Evolutionary conservation across 2,797 vertebrate genomes (phyloP), one percentile per base, ranked within the genome.

Genomic region (Danio tinwini): DNA sequence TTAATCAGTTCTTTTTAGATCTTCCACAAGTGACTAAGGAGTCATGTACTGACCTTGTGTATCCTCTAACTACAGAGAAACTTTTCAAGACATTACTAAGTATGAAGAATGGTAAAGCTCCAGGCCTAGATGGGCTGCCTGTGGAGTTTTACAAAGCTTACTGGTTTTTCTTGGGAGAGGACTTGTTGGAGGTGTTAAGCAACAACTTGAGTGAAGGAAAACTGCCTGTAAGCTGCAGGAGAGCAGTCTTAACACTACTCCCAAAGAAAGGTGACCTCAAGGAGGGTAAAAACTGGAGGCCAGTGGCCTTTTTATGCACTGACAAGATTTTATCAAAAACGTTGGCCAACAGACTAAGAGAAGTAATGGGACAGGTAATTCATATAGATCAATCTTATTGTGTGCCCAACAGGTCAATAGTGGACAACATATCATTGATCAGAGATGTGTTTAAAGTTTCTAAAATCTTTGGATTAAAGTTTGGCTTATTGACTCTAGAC

Each of bases 261-360:
- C 70, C 70, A 4, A 73, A 56, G 29, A 72, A 72, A 72, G 52
- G 70, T 2, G 52, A 73, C n/a, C 29, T 72, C 3, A 37, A 40
- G 10, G 50, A 56, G 13, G n/a, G 72, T 3, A 73, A 42, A 6
- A 73, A 56, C 10, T 73, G 70, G 70, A 37, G 70, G 6, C 70
- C 70, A 11, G 29, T 73, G 14, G n/a, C 47, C 14, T 14, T 73
- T 49, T 13, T 73, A n/a, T 73, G 70, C 49, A 56, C 50, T 0
- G 39, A 72, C 10, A 59, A 61, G 52, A 42, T n/a, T n/a, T n/a
- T n/a, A n/a, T n/a, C n/a, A n/a, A n/a, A n/a, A n/a, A n/a, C n/a
- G n/a, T n/a, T n/a, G n/a, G n/a, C n/a, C n/a, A n/a, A n/a, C n/a
- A n/a, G n/a, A n/a, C n/a, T n/a, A n/a, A n/a, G n/a, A n/a, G n/a